Evolutionary conservation across 2,888 invertebrate genomes (phyloP).

Genomic region (Sepioteuthis lessoniana): DNA sequence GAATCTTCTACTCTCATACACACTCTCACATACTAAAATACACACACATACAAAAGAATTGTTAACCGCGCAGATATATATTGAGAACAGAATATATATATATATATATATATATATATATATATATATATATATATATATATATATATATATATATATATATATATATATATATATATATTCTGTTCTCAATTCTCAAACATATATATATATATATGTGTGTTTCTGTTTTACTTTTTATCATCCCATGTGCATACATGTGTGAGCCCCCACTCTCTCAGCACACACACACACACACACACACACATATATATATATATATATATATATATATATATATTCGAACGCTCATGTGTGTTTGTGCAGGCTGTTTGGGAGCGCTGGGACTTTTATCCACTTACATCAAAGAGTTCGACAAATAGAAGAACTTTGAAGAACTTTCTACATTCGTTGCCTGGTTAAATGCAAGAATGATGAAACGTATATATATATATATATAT

Average conservation of each 20-base stretch:
- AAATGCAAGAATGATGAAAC: background rate
- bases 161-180: background rate
- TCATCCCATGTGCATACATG: no score
- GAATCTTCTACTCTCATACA: no score
- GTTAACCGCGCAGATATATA: no score
- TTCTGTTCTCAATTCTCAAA: background rate
- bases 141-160: constrained; percentile 1
- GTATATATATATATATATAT: background rate
- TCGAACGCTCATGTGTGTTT: background rate
- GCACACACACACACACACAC: no score
- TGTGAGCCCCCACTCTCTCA: no score
- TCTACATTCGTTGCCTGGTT: background rate
- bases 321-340: no score
- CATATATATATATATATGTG: no score
- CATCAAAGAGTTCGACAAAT: background rate
- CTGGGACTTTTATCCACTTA: background rate
- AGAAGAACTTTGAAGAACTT: background rate
- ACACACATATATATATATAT: no score
- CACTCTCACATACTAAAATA: no score
- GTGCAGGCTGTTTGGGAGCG: background rate
- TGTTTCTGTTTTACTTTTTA: no score
- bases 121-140: background rate
- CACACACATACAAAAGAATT: no score
- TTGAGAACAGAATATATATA: no score
- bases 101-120: constrained; percentile 33